These are phyloP conservation scores for Thunnus maccoyii DNA, from an alignment of 2,113 vertebrate species.

Conservation along the genomic window DNA sequence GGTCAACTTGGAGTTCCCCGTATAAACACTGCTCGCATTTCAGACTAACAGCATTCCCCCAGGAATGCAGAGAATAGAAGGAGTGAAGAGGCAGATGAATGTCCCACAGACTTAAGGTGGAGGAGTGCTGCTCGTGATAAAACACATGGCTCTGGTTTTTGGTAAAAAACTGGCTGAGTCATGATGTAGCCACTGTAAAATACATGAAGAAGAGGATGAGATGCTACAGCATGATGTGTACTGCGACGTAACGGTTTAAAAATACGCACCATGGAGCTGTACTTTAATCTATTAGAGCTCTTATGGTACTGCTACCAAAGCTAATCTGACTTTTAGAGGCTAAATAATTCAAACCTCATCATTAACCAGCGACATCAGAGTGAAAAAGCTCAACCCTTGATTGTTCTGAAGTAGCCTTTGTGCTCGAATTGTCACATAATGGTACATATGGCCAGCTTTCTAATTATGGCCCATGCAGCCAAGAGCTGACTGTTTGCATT, in stretches of 20 bases:
- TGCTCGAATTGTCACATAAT: slow-evolving; percentile 1
- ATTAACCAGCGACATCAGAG: neutral
- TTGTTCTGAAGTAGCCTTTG: slow-evolving; percentile 20
- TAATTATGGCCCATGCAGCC: neutral
- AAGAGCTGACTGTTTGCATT: slow-evolving; percentile 11
- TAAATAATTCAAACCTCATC: slow-evolving; percentile 23
- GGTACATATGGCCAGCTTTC: neutral
- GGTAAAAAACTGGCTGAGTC: slow-evolving; percentile 28
- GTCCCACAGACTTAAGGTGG: slow-evolving; percentile 28
- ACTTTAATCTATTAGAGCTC: neutral
- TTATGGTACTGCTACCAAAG: neutral
- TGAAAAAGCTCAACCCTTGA: slow-evolving; percentile 2
- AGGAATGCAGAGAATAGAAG: slow-evolving; percentile 31
- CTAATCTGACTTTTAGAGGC: neutral
- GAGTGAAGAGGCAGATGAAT: slow-evolving; percentile 23
- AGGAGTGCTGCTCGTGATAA: slow-evolving; percentile 14
- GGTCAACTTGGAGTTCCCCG: slow-evolving; percentile 60
- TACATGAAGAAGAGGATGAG: neutral
- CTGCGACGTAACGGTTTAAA: slow-evolving; percentile 5
- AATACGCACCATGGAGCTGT: neutral
- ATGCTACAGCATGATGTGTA: slow-evolving; percentile 5
- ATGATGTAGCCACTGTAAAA: slow-evolving; percentile 5
- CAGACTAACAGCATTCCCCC: slow-evolving; percentile 38
- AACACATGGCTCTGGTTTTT: slow-evolving; percentile 20
- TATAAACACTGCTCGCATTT: slow-evolving; percentile 51